Percentiles rank a stretch among this genome's conserved stretches.
Evolutionary conservation across 2,797 vertebrate genomes (phyloP).

Genomic region (Paedocypris micromegethes): DNA sequence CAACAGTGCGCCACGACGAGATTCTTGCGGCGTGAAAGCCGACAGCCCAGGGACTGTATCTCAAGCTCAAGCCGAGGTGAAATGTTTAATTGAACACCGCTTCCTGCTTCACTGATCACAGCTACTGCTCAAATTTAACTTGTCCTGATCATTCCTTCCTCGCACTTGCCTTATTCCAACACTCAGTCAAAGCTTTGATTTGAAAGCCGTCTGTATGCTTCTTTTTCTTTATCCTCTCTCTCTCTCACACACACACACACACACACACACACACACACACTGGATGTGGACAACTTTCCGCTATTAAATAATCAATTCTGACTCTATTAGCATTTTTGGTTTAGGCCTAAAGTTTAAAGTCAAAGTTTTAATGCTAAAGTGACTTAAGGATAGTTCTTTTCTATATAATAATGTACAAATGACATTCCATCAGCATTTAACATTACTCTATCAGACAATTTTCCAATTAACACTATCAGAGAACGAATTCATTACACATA

Average conservation of each 20-base stretch:
- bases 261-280: background rate
- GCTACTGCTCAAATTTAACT: constrained; percentile 62
- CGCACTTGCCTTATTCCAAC: constrained; percentile 45
- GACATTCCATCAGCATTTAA: constrained; percentile 28
- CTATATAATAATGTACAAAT: constrained; percentile 15
- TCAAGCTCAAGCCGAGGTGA: constrained; percentile 58
- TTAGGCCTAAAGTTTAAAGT: too few relatives aligned
- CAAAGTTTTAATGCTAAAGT: too few relatives aligned
- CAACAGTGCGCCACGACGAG: constrained; percentile 48
- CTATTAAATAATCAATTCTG: too few relatives aligned
- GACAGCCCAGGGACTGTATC: constrained; percentile 54
- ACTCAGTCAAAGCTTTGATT: constrained; percentile 46
- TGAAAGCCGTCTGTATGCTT: constrained; percentile 49
- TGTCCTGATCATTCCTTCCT: constrained; percentile 50
- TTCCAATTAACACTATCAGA: constrained; percentile 18
- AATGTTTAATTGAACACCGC: constrained; percentile 69
- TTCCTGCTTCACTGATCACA: constrained; percentile 65
- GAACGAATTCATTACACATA: constrained; percentile 43
- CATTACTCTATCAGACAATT: constrained; percentile 24
- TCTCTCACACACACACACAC: background rate
- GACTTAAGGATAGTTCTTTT: too few relatives aligned
- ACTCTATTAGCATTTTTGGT: too few relatives aligned
- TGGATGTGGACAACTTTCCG: too few relatives aligned
- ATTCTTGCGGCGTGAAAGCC: constrained; percentile 47
- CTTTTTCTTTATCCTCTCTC: constrained; percentile 36